Evolutionary conservation across 2,888 invertebrate genomes (phyloP), one percentile per base, ranked within the genome.

Genomic region (Heliconius sara): DNA sequence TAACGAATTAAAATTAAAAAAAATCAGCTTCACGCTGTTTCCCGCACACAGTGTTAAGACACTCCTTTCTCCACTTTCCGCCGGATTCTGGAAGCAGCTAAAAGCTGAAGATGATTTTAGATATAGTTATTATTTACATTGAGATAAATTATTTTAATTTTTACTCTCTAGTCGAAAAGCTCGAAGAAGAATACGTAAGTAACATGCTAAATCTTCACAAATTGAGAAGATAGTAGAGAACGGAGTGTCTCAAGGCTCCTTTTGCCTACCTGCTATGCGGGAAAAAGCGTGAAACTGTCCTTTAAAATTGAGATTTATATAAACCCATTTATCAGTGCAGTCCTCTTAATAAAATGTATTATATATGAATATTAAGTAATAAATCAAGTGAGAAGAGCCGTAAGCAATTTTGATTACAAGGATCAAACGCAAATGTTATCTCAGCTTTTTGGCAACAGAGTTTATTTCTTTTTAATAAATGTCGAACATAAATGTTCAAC

Each of bases 361-460:
- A n/a, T n/a, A 70, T 70, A 1, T 25, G 43, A 43, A 70, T 43
- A 47, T 43, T 70, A 43, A 25, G 25, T 43, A 70, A 52, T 60
- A 77, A 80, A 82, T 82, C 77, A 80, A 60, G 75, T 65, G 77
- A 77, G 77, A 72, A 47, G 39, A 39, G 74, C 43, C 52, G 70
- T 70, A 67, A 43, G 63, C 72, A 65, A 22, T 30, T 76, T 68
- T 27, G 76, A 67, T 77, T 78, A 73, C 67, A 57, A 27, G 72
- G 25, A 79, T 77, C 67, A 80, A 77, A 80, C 30, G 71, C 76
- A 71, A 70, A 80, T 72, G 67, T 76, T 82, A 79, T 80, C 82
- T 39, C 63, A 60, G 77, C 79, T 77, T 80, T 79, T 82, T 82
- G 80, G 79, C 80, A 82, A 80, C 74, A 68, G 76, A 78, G 68